These are phyloP conservation scores for Stegodyphus mimosarum DNA, from an alignment of 1,140 invertebrate genomes.

Conservation along the genomic window DNA sequence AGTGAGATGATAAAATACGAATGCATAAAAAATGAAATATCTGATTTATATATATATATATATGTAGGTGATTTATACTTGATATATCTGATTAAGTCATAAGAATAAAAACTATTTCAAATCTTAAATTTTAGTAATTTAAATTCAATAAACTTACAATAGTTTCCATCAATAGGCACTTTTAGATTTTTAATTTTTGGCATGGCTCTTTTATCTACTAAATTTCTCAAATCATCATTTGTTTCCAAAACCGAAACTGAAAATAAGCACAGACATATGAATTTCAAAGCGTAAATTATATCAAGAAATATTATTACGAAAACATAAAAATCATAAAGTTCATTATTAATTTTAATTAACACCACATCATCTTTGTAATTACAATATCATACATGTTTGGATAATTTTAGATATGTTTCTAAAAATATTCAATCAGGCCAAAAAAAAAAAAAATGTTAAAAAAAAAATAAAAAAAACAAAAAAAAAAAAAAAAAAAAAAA, in stretches of 20 bases:
- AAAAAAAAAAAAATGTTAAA: too few species aligned
- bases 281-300: background rate
- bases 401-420: too few species aligned
- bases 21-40: too few species aligned
- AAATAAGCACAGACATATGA: background rate
- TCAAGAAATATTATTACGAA: background rate
- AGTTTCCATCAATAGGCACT: slow-evolving; percentile 81
- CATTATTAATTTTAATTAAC: background rate
- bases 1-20: too few species aligned
- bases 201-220: slow-evolving; percentile 78
- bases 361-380: background rate
- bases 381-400: too few species aligned
- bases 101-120: background rate
- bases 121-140: background rate
- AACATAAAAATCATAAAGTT: background rate
- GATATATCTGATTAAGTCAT: too few species aligned
- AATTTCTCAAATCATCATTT: slow-evolving; percentile 73
- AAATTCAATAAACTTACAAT: slow-evolving; percentile 68
- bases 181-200: slow-evolving; percentile 84
- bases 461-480: too few species aligned
- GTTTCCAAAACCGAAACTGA: slow-evolving; percentile 45
- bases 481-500: too few species aligned
- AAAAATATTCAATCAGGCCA: too few species aligned
- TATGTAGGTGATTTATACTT: too few species aligned
- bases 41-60: too few species aligned